Evolutionary conservation across 1,140 invertebrate genomes (phyloP).

Genomic region (Drosophila sulfurigaster): DNA sequence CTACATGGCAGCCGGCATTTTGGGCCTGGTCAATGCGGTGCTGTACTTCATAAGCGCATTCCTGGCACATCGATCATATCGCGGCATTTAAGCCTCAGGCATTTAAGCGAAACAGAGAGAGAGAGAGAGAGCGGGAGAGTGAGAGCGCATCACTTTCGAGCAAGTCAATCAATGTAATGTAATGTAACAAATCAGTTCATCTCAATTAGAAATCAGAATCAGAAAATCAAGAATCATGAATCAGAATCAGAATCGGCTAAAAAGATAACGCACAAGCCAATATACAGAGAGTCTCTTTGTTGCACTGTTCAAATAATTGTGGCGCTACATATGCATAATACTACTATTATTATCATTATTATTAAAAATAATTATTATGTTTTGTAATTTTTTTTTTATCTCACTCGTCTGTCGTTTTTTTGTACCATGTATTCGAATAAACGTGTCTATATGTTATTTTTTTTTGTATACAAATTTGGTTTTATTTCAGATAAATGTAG

Average conservation of each 20-base stretch:
- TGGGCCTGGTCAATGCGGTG: slow-evolving; percentile 89
- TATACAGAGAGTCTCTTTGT: slow-evolving; percentile 57
- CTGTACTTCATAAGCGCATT: slow-evolving; percentile 91
- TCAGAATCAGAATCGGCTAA: slow-evolving; percentile 47
- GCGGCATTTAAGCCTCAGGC: slow-evolving; percentile 86
- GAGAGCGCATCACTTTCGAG: neutral
- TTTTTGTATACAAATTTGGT: slow-evolving; percentile 50
- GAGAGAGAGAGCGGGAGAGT: too few relatives aligned
- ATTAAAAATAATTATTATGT: slow-evolving; percentile 39
- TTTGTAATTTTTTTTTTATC: slow-evolving; percentile 48
- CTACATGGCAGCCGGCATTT: slow-evolving; percentile 89
- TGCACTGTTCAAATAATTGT: slow-evolving; percentile 58
- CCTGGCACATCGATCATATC: slow-evolving; percentile 90
- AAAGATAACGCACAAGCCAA: slow-evolving; percentile 37
- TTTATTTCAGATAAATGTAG: neutral
- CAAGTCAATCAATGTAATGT: slow-evolving; percentile 17
- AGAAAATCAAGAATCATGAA: slow-evolving; percentile 6
- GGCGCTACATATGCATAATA: slow-evolving; percentile 40
- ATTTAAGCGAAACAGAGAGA: too few relatives aligned
- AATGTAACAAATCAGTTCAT: slow-evolving; percentile 37
- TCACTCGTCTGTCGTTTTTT: slow-evolving; percentile 68
- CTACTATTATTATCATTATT: slow-evolving; percentile 21
- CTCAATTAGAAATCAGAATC: slow-evolving; percentile 16
- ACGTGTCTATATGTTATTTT: slow-evolving; percentile 64
- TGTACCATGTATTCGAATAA: slow-evolving; percentile 75